phyloP scores from a whole-genome alignment of 2,888 invertebrate species.

The Nipponacmea schrenckii region DNA sequence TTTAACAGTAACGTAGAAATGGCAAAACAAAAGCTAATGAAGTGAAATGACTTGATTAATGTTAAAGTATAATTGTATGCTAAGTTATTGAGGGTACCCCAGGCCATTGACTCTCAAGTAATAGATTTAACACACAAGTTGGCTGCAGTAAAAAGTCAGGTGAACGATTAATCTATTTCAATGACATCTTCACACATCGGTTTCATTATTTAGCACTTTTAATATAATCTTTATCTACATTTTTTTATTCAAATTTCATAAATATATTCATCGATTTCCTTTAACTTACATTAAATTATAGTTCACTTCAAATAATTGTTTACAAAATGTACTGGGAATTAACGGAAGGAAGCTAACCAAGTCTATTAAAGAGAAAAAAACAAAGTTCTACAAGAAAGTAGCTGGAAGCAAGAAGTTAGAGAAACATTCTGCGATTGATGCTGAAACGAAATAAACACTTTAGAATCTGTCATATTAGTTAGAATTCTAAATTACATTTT shows the following conservation, averaged over 20 bases:
- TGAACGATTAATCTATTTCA: background rate
- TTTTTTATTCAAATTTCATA: too few species aligned
- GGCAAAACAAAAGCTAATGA: slow-evolving; percentile 7
- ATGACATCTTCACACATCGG: background rate
- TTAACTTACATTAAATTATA: too few species aligned
- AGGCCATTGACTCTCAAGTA: slow-evolving; percentile 16
- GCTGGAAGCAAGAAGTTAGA: background rate
- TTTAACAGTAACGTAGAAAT: background rate
- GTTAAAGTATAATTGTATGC: background rate
- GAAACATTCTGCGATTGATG: slow-evolving; percentile 3
- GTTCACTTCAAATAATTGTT: background rate
- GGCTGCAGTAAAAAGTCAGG: background rate
- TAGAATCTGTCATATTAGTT: background rate
- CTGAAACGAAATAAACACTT: slow-evolving; percentile 2
- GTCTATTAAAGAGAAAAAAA: slow-evolving; percentile 7
- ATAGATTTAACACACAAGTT: slow-evolving; percentile 24
- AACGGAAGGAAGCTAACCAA: slow-evolving; percentile 9
- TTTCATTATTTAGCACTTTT: background rate
- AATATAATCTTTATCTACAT: background rate
- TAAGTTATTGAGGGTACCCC: slow-evolving; percentile 5
- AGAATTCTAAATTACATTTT: too few species aligned
- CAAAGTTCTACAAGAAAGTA: background rate
- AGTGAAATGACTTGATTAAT: slow-evolving; percentile 4
- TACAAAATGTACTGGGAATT: background rate
- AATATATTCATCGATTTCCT: too few species aligned